phyloP scores from a whole-genome alignment of 2,797 vertebrate genomes.

The Crenuchus spilurus region DNA sequence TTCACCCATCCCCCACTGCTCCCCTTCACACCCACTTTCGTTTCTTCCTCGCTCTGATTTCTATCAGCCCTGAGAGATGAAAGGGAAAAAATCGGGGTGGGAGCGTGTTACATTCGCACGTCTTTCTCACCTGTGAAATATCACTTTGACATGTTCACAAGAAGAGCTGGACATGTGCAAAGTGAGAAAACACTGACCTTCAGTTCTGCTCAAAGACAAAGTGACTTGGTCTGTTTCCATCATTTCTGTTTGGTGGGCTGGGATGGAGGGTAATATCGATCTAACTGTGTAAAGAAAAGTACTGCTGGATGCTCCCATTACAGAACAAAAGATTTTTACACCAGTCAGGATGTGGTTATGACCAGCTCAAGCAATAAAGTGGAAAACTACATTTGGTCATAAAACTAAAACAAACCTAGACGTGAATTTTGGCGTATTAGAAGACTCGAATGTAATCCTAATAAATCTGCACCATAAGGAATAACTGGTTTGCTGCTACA shows the following conservation, averaged over 20 bases:
- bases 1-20: slow-evolving; percentile 44
- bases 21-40: slow-evolving; percentile 50
- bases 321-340: slow-evolving; percentile 12
- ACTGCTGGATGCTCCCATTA: neutral
- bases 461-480: slow-evolving; percentile 31
- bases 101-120: slow-evolving; percentile 1
- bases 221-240: neutral
- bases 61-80: slow-evolving; percentile 36
- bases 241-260: slow-evolving; percentile 2
- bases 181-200: neutral
- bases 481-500: slow-evolving; percentile 43
- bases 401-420: no score
- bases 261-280: slow-evolving; percentile 7
- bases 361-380: neutral
- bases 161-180: neutral
- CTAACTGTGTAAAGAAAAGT: neutral
- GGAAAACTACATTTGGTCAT: neutral
- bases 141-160: slow-evolving; percentile 35
- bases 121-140: slow-evolving; percentile 42
- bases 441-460: neutral
- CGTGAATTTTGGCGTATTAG: no score
- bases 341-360: neutral
- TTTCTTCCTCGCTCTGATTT: slow-evolving; percentile 43
- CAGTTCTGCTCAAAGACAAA: slow-evolving; percentile 2
- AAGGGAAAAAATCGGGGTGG: slow-evolving; percentile 11